phyloP scores from a whole-genome alignment of 2,888 invertebrate genomes.

The Drosophila nr. perissopoda region DNA sequence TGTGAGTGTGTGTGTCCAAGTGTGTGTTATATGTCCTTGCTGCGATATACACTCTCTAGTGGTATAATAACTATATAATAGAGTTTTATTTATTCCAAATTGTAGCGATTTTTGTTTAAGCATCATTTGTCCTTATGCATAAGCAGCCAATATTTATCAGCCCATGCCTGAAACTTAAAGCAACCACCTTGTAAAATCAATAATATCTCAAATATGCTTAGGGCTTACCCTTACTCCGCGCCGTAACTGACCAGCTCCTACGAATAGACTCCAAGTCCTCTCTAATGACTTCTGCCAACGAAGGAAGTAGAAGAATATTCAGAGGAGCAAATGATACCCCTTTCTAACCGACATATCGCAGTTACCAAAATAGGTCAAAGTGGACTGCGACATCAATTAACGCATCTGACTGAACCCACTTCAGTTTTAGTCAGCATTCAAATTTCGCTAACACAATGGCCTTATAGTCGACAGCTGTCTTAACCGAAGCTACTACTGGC shows the following conservation, averaged over 20 bases:
- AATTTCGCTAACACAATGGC: background rate
- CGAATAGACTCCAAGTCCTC: background rate
- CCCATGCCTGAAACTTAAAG: background rate
- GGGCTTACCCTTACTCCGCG: background rate
- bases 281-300: background rate
- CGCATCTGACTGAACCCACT: background rate
- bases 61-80: background rate
- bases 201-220: background rate
- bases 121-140: background rate
- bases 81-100: background rate
- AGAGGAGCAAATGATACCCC: background rate
- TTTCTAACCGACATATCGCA: background rate
- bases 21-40: slow-evolving; percentile 66
- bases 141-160: background rate
- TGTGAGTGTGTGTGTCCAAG: slow-evolving; percentile 16
- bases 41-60: slow-evolving; percentile 35
- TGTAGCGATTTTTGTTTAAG: background rate
- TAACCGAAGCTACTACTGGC: background rate
- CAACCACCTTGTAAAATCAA: background rate
- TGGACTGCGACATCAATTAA: background rate
- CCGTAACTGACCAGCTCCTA: background rate
- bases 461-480: background rate
- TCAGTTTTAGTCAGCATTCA: background rate
- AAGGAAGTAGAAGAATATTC: background rate
- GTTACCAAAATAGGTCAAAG: background rate